Conservation (phyloP, 92 coral and sea anemone genomes). For the Porites cylindrica region DNA sequence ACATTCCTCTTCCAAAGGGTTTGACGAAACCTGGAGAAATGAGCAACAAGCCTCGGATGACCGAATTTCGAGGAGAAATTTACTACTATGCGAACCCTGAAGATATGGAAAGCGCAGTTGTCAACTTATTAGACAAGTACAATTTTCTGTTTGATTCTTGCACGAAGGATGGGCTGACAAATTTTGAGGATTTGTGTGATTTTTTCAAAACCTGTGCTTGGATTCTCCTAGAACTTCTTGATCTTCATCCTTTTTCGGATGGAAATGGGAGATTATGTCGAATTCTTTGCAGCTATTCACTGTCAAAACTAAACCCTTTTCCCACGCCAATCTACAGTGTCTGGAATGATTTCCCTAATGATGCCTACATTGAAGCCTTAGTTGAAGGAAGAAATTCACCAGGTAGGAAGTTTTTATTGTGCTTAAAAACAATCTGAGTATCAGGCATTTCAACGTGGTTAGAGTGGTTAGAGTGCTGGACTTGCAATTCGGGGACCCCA, state of each 20-base stretch:
- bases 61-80: slow-evolving; percentile 63
- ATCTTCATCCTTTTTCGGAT: slow-evolving; percentile 91
- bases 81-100: slow-evolving; percentile 76
- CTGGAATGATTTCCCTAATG: slow-evolving; percentile 76
- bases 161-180: slow-evolving; percentile 9
- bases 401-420: not conserved
- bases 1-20: slow-evolving; percentile 9
- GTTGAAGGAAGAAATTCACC: slow-evolving; percentile 73
- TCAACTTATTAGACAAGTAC: slow-evolving; percentile 69
- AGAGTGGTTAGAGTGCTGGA: too few relatives aligned
- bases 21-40: slow-evolving; percentile 73
- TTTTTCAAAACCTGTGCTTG: slow-evolving; percentile 78
- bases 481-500: too few relatives aligned
- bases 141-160: slow-evolving; percentile 59
- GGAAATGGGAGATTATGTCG: slow-evolving; percentile 95
- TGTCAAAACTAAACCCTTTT: slow-evolving; percentile 79
- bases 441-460: too few relatives aligned
- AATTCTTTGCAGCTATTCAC: slow-evolving; percentile 80
- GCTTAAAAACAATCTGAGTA: not conserved
- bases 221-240: slow-evolving; percentile 84
- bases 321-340: slow-evolving; percentile 92
- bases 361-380: slow-evolving; percentile 75
- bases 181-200: slow-evolving; percentile 33
- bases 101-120: slow-evolving; percentile 71
- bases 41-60: slow-evolving; percentile 58